Evolutionary conservation across 1,140 invertebrate genomes (phyloP).

Genomic region (Megalonaias nervosa): DNA sequence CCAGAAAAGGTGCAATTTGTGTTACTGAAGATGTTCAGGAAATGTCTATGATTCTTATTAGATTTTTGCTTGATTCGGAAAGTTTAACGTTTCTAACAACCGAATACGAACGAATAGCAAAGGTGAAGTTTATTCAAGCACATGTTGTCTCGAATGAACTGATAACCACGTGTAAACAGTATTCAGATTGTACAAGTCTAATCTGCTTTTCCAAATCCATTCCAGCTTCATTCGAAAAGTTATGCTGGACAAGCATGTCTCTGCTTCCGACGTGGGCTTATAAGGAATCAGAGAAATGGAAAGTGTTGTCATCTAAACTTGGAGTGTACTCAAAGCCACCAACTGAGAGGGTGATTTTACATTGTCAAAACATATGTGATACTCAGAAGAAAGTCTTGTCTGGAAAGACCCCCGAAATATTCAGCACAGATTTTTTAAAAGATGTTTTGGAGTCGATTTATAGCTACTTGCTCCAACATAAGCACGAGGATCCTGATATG

Average conservation of each 20-base stretch:
- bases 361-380: too few relatives aligned
- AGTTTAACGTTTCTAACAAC: not conserved
- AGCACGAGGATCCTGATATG: too few relatives aligned
- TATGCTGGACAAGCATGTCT: constrained; percentile 13
- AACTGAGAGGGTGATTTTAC: too few relatives aligned
- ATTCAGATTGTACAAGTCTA: not conserved
- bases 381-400: too few relatives aligned
- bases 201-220: constrained; percentile 9
- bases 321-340: too few relatives aligned
- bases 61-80: not conserved
- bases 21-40: not conserved
- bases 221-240: not conserved
- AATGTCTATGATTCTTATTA: not conserved
- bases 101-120: not conserved
- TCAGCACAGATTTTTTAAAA: too few relatives aligned
- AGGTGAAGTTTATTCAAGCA: constrained; percentile 5
- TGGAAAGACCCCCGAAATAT: too few relatives aligned
- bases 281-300: too few relatives aligned
- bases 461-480: too few relatives aligned
- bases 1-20: not conserved
- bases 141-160: not conserved
- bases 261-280: not conserved
- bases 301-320: too few relatives aligned
- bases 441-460: too few relatives aligned
- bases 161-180: not conserved